Percentiles rank a stretch among this genome's conserved stretches.
Evolutionary conservation across 2,888 invertebrate species (phyloP).

Genomic region (Perithous albicinctus): DNA sequence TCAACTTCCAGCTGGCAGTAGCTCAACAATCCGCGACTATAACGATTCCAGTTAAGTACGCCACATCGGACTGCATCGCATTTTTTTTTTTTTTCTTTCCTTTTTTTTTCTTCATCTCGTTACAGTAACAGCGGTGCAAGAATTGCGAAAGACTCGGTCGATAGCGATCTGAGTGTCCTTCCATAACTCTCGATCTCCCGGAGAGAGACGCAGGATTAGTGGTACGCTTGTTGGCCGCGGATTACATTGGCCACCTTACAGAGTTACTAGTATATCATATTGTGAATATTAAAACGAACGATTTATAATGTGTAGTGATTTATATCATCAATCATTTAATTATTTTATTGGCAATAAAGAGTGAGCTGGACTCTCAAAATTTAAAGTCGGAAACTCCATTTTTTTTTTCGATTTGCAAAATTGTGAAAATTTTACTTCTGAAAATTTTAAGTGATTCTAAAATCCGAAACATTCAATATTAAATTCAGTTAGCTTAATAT

Average conservation of each 20-base stretch:
- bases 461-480: too few species aligned
- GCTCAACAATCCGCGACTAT: conserved; percentile 7
- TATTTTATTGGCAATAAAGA: too few species aligned
- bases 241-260: not conserved
- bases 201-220: not conserved
- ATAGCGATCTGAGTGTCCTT: conserved; percentile 28
- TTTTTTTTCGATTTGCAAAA: too few species aligned
- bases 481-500: too few species aligned
- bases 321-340: not conserved
- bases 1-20: not conserved
- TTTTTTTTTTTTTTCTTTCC: conserved; percentile 11
- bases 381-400: too few species aligned
- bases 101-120: too few species aligned
- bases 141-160: conserved; percentile 30
- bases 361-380: too few species aligned
- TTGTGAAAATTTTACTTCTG: too few species aligned
- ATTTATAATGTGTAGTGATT: not conserved
- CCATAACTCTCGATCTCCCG: conserved; percentile 25
- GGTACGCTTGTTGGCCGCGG: not conserved
- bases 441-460: too few species aligned
- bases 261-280: not conserved
- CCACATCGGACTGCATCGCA: conserved; percentile 26
- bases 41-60: conserved; percentile 8
- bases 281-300: not conserved
- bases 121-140: not conserved